Evolutionary conservation across 2,888 invertebrate genomes (phyloP), one percentile per base, ranked within the genome.

Genomic region (Ophioninae sp.): DNA sequence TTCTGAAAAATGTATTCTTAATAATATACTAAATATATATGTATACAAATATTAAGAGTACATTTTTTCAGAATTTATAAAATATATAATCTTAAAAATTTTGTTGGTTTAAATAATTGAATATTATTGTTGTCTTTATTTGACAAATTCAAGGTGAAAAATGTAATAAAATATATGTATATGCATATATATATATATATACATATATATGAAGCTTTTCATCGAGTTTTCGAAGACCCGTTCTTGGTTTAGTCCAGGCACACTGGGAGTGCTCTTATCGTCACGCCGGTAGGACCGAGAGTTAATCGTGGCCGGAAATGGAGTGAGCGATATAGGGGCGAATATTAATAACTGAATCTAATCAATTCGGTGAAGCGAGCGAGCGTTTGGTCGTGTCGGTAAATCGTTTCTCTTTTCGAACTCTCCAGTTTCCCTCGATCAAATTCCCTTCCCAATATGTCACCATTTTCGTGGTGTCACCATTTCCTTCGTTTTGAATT

Each of bases 311-410:
- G 89, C 91, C 91, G 92, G 92, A 92, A 92, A 92, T 91, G 91
- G 91, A 91, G 89, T 88, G 90, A 90, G 89, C 90, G 89, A 91
- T 91, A 90, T 91, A 91, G 89, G 91, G 88, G 88, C 91, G 91
- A 92, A 91, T 92, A 92, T 92, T 91, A 92, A 92, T 92, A 92
- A 92, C 91, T 91, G 91, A 91, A 90, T 91, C 91, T 91, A 92
- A 92, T 92, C 92, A 91, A 92, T 91, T 92, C 91, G 85, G 85
- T 90, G 91, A 90, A 91, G 87, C 84, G 86, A 86, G 80, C 85
- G 85, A 79, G 13, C 39, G 57, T n/a, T 21, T 39, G 39, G 84
- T 74, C 76, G 69, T 79, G 75, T 69, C 81, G 79, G 81, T 79
- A 68, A 37, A 65, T 84, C 79, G 69, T 79, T 62, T 70, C 39